Percentiles rank a stretch among this genome's conserved stretches.
These are phyloP conservation scores for Netelia fuscicornis DNA, from an alignment of 2,888 invertebrate genomes.

Conservation along the genomic window DNA sequence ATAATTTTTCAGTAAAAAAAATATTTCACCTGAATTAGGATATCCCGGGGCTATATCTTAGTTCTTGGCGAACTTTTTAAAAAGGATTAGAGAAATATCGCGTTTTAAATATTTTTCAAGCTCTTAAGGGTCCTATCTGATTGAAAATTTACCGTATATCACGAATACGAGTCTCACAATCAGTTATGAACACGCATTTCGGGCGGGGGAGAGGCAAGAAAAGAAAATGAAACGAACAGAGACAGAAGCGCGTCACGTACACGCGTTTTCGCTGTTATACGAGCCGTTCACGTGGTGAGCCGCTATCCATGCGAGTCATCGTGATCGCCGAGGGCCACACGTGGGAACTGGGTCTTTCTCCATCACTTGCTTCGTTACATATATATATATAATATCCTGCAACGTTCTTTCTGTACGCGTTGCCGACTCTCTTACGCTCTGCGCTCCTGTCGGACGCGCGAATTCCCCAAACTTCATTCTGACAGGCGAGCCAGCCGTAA, in stretches of 20 bases:
- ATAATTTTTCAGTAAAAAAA: too few species aligned
- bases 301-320: slow-evolving; percentile 74
- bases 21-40: too few species aligned
- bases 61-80: too few species aligned
- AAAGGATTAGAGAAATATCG: too few species aligned
- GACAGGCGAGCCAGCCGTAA: slow-evolving; percentile 49
- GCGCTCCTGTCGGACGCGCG: slow-evolving; percentile 27
- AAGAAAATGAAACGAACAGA: slow-evolving; percentile 13
- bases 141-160: too few species aligned
- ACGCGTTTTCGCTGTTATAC: slow-evolving; percentile 62
- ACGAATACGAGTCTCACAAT: too few species aligned
- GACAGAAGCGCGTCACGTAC: slow-evolving; percentile 62
- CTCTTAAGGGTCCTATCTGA: too few species aligned
- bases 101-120: too few species aligned
- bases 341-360: slow-evolving; percentile 75
- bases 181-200: too few species aligned
- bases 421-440: slow-evolving; percentile 17
- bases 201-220: slow-evolving; percentile 20
- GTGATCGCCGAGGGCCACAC: slow-evolving; percentile 72
- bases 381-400: slow-evolving; percentile 1
- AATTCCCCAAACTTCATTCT: slow-evolving; percentile 64
- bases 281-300: slow-evolving; percentile 57
- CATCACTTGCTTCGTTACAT: slow-evolving; percentile 19
- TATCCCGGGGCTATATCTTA: too few species aligned
- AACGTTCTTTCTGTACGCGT: slow-evolving; percentile 30